phyloP scores from a whole-genome alignment of 2,797 vertebrate species.

The Molossus molossus region DNA sequence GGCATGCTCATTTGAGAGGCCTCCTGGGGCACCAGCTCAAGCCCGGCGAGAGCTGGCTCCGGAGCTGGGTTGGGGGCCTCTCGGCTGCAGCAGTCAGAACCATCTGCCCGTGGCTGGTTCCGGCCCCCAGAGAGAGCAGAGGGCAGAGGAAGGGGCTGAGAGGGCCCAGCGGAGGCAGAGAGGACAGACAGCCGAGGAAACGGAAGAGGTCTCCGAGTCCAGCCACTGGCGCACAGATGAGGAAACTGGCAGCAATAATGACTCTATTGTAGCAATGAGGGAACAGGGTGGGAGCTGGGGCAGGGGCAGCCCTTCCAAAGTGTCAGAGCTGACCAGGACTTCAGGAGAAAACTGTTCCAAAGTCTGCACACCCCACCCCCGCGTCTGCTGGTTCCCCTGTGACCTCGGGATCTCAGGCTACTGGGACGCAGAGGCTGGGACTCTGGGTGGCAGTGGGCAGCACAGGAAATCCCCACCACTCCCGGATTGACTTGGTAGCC shows the following conservation, averaged over 20 bases:
- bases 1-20: not conserved
- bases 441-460: not conserved
- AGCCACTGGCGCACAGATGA: not conserved
- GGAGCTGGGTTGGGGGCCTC: not conserved
- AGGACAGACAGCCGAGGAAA: not conserved
- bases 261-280: fast-evolving
- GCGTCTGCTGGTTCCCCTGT: not conserved
- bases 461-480: not conserved
- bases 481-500: not conserved
- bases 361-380: no score
- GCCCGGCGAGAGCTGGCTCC: not conserved
- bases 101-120: not conserved
- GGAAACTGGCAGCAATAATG: not conserved
- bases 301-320: fast-evolving
- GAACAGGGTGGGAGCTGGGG: fast-evolving
- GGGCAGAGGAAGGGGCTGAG: not conserved
- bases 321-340: not conserved
- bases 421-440: not conserved
- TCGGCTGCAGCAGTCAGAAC: fast-evolving
- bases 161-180: not conserved
- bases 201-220: fast-evolving
- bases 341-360: not conserved
- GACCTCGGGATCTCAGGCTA: not conserved
- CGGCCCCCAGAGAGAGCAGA: not conserved
- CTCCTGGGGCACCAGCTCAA: not conserved